phyloP scores from a whole-genome alignment of 2,113 vertebrate species.

The Ptilorrhoa leucosticta region DNA sequence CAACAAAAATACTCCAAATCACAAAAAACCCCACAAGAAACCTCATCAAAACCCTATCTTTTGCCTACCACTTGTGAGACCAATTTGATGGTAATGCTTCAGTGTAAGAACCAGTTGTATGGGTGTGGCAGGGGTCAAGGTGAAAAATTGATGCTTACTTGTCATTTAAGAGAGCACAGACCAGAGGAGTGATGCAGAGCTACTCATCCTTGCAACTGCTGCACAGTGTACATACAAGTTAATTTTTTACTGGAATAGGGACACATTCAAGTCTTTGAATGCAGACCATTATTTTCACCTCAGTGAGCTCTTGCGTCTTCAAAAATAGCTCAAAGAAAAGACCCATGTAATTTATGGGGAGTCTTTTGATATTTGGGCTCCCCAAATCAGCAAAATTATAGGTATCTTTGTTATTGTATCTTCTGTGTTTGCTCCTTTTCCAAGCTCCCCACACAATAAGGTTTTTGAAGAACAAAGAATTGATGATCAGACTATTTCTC shows the following conservation, averaged over 20 bases:
- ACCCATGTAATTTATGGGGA: not conserved
- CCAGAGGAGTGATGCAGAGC: not conserved
- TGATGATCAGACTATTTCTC: not conserved
- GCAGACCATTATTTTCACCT: not conserved
- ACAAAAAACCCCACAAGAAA: not conserved
- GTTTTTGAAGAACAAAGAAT: not conserved
- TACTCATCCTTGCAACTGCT: not conserved
- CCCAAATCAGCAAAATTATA: not conserved
- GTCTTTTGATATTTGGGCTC: not conserved
- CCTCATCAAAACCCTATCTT: not conserved
- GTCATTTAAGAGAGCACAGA: not conserved
- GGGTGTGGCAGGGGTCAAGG: fast-evolving
- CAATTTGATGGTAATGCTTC: not conserved
- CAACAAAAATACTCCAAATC: not conserved
- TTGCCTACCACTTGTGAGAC: not conserved
- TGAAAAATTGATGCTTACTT: not conserved
- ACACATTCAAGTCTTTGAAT: not conserved
- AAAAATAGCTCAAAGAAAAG: not conserved
- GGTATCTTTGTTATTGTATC: not conserved
- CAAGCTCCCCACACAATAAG: not conserved
- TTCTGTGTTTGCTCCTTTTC: not conserved
- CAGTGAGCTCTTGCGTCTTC: not conserved
- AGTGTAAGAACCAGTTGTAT: not conserved
- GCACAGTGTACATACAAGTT: not conserved
- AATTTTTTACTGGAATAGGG: not conserved